Base-by-base conservation (phyloP, 2,888 invertebrate species). In the Arenicola marina region DNA sequence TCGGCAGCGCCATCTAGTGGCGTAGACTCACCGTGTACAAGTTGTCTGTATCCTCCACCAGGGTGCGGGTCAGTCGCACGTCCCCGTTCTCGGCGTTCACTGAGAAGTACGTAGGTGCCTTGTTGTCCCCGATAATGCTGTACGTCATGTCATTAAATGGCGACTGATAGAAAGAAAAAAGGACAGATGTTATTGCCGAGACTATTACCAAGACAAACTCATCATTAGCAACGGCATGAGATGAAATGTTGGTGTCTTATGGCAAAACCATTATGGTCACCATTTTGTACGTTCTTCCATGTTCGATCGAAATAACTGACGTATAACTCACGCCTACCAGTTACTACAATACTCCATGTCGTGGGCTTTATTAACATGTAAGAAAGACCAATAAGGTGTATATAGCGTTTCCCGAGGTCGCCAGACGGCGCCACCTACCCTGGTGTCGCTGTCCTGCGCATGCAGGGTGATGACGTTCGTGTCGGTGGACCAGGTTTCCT, bases 101-200 rank as follows among this genome's bases (percentile, higher is more conserved):
- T 4, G 60, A 58, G 66, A 77, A 77, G 66, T 72, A 77, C 2
- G 70, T 67, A 1, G 73, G 67, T 33, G 74, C 75, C 48, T 73
- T 68, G 61, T 75, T 75, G 67, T 78, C 78, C 11, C 77, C 78
- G 56, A 76, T 76, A 34, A 77, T 64, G 1, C 51, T 45, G 63
- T 77, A 76, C 3, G 62, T 68, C 15, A 77, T 63, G 45, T 62
- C 63, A 64, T 78, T 77, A 69, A 70, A 77, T 24, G 78, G 78
- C 7, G 73, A 7, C 56, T 56, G 29, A 11, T 29, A 53, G 31
- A 61, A 46, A 33, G 51, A 24, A 38, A 38, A n/a, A n/a, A n/a
- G n/a, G n/a, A n/a, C n/a, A 4, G 32, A 34, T 34, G 4, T 55
- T 24, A 7, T 32, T 53, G 53, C 11, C 28, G 24, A 53, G 4